Conservation (phyloP, 1,140 invertebrate species). For the Lucilia sericata region DNA sequence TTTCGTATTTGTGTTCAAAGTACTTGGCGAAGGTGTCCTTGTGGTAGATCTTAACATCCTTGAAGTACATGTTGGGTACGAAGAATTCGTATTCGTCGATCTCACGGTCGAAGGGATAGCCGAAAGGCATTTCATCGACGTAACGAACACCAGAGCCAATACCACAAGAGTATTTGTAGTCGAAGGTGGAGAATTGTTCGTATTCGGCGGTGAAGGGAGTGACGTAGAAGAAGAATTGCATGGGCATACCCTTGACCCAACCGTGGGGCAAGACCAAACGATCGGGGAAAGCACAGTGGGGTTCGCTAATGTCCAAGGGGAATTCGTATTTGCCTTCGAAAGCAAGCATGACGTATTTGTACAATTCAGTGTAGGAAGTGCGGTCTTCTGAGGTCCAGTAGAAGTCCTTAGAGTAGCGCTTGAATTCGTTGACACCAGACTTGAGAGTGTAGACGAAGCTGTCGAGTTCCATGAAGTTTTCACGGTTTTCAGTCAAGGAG, state of each 20-base stretch:
- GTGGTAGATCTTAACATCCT: constrained; percentile 66
- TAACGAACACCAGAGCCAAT: constrained; percentile 60
- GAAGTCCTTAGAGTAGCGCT: constrained; percentile 77
- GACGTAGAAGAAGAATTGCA: constrained; percentile 73
- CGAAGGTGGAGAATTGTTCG: constrained; percentile 57
- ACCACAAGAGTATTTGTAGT: constrained; percentile 56
- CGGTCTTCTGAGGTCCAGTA: constrained; percentile 74
- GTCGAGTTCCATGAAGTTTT: constrained; percentile 78
- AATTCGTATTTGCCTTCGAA: constrained; percentile 69
- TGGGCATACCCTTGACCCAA: constrained; percentile 72
- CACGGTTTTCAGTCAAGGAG: constrained; percentile 72
- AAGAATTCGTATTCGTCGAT: constrained; percentile 66
- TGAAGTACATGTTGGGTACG: constrained; percentile 64
- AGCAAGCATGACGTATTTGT: constrained; percentile 71
- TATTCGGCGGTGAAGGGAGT: constrained; percentile 64
- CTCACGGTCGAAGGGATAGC: constrained; percentile 68
- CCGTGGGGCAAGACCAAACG: constrained; percentile 73
- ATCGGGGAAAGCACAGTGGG: constrained; percentile 72
- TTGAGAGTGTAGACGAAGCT: constrained; percentile 75
- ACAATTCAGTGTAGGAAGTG: constrained; percentile 72
- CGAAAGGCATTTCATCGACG: constrained; percentile 61
- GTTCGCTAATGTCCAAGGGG: constrained; percentile 69
- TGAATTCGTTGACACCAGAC: constrained; percentile 76
- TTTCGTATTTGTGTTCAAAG: constrained; percentile 57
- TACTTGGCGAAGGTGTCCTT: constrained; percentile 69